A percentile compares a stretch with the other conserved stretches of the same genome.
Conservation (phyloP, 1,140 invertebrate genomes). For the Drosophila repletoides region DNA sequence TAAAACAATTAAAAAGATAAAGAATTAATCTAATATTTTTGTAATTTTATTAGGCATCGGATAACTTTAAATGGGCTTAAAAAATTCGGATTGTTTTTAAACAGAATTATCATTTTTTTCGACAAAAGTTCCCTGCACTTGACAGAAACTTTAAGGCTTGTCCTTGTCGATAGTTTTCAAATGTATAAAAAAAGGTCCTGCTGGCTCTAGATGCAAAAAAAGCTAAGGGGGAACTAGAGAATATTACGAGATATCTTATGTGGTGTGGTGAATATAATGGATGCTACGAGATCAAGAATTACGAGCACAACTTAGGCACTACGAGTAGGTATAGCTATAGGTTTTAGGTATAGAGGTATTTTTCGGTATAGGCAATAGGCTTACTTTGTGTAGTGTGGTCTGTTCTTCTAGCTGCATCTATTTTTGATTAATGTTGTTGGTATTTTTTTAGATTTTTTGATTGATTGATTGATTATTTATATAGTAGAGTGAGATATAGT, state of each 20-base stretch:
- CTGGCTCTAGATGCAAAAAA: slow-evolving; percentile 59
- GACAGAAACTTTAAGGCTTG: no score
- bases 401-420: slow-evolving; percentile 82
- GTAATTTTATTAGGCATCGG: no score
- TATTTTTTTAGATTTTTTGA: no score
- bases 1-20: no score
- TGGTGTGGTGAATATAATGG: not conserved
- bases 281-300: slow-evolving; percentile 11
- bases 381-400: slow-evolving; percentile 82
- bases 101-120: no score
- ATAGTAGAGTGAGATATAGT: slow-evolving; percentile 44
- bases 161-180: not conserved
- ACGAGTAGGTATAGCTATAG: slow-evolving; percentile 22
- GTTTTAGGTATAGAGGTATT: slow-evolving; percentile 43
- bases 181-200: slow-evolving; percentile 25
- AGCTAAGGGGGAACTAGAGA: slow-evolving; percentile 3
- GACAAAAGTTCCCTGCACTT: no score
- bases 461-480: slow-evolving; percentile 56
- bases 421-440: slow-evolving; percentile 39
- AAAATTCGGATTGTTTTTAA: no score
- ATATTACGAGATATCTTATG: slow-evolving; percentile 4
- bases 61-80: no score
- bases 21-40: no score
- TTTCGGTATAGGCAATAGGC: slow-evolving; percentile 61
- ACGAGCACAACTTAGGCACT: slow-evolving; percentile 32